These are phyloP conservation scores for Tetragnatha montana DNA, from an alignment of 2,888 invertebrate species.

Conservation along the genomic window DNA sequence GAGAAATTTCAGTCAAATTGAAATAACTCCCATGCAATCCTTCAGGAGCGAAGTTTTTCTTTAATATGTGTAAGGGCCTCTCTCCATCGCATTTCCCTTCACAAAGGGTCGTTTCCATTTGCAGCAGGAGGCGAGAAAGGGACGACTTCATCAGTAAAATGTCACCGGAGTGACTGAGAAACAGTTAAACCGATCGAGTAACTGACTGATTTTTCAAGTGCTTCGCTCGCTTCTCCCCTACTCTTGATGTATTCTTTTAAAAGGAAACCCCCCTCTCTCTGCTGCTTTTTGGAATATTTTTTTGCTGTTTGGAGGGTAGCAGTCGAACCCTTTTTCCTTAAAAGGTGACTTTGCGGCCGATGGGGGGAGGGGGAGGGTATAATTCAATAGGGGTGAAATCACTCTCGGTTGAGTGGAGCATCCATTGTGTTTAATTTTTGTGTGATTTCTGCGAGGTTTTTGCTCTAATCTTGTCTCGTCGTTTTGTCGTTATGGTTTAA, in stretches of 20 bases:
- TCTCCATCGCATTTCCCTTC: constrained; percentile 43
- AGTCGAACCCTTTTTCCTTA: constrained; percentile 46
- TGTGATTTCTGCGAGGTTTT: constrained; percentile 10
- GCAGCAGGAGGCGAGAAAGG: constrained; percentile 51
- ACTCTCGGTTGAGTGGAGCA: constrained; percentile 38
- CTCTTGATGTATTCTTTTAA: constrained; percentile 9
- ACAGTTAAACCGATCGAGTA: constrained; percentile 69
- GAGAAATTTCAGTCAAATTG: constrained; percentile 69
- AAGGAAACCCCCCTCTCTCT: neutral
- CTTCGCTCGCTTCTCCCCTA: constrained; percentile 31
- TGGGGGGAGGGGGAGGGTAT: neutral
- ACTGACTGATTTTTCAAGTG: constrained; percentile 66
- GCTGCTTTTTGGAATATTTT: constrained; percentile 29
- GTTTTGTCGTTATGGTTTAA: neutral
- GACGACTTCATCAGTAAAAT: constrained; percentile 68
- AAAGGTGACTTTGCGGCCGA: constrained; percentile 60
- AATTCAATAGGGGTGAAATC: constrained; percentile 44
- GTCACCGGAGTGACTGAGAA: constrained; percentile 69
- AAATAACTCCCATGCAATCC: constrained; percentile 70
- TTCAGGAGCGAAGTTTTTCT: constrained; percentile 52
- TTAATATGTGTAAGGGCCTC: constrained; percentile 69
- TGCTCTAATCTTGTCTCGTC: constrained; percentile 36
- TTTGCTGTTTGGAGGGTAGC: constrained; percentile 13
- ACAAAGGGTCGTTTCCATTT: constrained; percentile 65
- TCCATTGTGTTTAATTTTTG: constrained; percentile 50